A percentile compares a stretch with the other conserved stretches of the same genome.
These are phyloP conservation scores for Rhingia campestris DNA, from an alignment of 2,888 invertebrate genomes.

Conservation along the genomic window DNA sequence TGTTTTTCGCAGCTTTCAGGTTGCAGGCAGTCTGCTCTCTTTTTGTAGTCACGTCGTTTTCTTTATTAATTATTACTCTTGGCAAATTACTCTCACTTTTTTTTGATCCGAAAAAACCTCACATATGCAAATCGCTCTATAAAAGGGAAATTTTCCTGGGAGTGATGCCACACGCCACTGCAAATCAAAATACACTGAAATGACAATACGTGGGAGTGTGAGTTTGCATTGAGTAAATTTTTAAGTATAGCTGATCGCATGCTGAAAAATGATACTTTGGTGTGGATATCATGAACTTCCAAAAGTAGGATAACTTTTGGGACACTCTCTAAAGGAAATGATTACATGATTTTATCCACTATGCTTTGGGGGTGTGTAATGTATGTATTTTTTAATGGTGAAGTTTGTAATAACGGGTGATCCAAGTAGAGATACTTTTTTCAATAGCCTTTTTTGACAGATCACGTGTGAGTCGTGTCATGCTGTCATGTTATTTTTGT, in stretches of 20 bases:
- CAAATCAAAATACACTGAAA: constrained; percentile 20
- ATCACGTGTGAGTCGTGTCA: no score
- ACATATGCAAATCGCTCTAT: constrained; percentile 33
- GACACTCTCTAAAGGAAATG: no score
- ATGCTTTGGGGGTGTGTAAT: no score
- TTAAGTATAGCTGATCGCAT: background rate
- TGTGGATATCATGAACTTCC: no score
- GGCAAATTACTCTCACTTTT: constrained; percentile 70
- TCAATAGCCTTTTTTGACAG: no score
- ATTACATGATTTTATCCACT: no score
- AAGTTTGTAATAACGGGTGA: no score
- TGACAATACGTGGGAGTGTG: constrained; percentile 27
- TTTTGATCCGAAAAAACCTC: constrained; percentile 3
- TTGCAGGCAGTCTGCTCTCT: background rate
- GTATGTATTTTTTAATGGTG: no score
- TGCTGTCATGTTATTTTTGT: no score
- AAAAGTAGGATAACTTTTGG: no score
- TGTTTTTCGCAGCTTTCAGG: constrained; percentile 22
- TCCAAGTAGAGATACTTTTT: no score
- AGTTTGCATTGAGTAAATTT: constrained; percentile 6
- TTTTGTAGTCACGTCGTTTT: constrained; percentile 45
- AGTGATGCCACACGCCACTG: background rate
- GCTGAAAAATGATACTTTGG: no score
- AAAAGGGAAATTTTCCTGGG: constrained; percentile 43
- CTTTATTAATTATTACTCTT: constrained; percentile 55